Conservation (phyloP, 2,113 vertebrate genomes). For the Motacilla alba region DNA sequence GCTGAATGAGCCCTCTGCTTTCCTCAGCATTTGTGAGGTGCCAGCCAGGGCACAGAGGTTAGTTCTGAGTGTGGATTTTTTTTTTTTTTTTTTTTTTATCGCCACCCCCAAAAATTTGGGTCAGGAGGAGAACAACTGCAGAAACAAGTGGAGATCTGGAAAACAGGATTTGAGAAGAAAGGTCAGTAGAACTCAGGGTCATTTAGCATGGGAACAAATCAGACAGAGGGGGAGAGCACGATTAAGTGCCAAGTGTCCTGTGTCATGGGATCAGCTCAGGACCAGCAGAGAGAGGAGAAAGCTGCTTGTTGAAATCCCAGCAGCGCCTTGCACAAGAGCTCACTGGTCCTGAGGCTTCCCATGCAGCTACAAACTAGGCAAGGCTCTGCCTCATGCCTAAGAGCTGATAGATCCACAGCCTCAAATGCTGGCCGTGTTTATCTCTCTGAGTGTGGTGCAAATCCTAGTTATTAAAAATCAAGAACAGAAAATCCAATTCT, state of each 20-base stretch:
- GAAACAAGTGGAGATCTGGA: not conserved
- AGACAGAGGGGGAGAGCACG: not conserved
- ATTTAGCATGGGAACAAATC: not conserved
- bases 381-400: not conserved
- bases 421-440: not conserved
- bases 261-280: not conserved
- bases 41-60: not conserved
- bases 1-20: not conserved
- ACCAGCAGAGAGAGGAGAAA: not conserved
- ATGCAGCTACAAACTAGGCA: not conserved
- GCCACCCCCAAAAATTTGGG: not conserved
- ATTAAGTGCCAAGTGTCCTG: not conserved
- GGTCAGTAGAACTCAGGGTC: not conserved
- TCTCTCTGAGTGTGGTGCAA: constrained; percentile 21
- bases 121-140: not conserved
- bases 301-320: not conserved
- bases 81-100: not conserved
- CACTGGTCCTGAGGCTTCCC: not conserved
- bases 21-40: not conserved
- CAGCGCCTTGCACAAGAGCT: not conserved
- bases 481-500: constrained; percentile 64
- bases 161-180: not conserved
- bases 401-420: not conserved
- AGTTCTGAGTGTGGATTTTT: not conserved
- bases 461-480: constrained; percentile 57